Evolutionary conservation across 2,888 invertebrate species (phyloP).

Genomic region (Galerucella calmariensis): DNA sequence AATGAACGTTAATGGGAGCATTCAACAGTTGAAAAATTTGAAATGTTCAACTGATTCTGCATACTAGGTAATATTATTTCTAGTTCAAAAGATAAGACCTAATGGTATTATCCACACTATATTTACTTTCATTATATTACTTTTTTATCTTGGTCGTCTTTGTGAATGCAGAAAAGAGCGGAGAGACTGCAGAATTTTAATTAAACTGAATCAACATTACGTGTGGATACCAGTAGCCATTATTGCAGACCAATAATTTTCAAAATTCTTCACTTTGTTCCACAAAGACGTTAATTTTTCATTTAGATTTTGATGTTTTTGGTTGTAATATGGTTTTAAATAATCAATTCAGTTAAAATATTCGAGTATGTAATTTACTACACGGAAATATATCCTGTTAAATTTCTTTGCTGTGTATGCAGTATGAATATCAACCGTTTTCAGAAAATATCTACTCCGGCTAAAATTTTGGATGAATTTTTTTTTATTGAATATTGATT

Average conservation of each 20-base stretch:
- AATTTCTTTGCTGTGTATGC: constrained; percentile 23
- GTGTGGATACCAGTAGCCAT: not conserved
- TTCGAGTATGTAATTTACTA: constrained; percentile 3
- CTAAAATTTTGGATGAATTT: constrained; percentile 24
- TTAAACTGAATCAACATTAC: constrained; percentile 10
- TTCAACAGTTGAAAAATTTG: not conserved
- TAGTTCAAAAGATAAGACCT: not conserved
- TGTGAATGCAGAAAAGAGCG: not conserved
- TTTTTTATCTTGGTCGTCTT: not conserved
- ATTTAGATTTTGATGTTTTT: too few relatives aligned
- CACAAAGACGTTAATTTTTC: not conserved
- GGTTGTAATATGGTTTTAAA: too few relatives aligned
- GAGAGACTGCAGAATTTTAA: constrained; percentile 4
- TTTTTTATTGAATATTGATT: constrained; percentile 30
- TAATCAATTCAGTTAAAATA: too few relatives aligned
- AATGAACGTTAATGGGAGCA: too few relatives aligned
- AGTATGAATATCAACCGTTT: constrained; percentile 19
- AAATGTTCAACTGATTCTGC: too few relatives aligned
- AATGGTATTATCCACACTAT: constrained; percentile 2
- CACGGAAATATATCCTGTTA: not conserved
- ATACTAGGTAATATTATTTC: not conserved
- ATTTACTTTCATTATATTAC: not conserved
- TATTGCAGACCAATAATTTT: not conserved
- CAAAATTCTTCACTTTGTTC: not conserved
- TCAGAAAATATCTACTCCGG: constrained; percentile 6